Percentiles rank a stretch among this genome's conserved stretches.
These are phyloP conservation scores for Lepilemur septentrionalis DNA, from an alignment of 2,797 vertebrate species.

Conservation along the genomic window DNA sequence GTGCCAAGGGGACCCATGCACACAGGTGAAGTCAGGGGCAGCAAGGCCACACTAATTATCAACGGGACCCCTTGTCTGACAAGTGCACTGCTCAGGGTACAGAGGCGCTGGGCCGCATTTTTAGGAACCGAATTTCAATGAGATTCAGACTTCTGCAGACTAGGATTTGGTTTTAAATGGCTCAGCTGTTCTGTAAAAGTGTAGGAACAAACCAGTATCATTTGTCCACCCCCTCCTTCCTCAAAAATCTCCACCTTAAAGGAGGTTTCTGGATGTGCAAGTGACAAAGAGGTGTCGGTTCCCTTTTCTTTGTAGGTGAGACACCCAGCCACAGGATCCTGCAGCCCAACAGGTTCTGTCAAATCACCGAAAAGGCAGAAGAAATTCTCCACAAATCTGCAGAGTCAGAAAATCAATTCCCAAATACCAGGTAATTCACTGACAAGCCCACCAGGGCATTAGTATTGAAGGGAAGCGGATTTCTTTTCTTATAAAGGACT, in stretches of 20 bases:
- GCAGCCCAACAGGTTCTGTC: conserved; percentile 39
- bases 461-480: conserved; percentile 56
- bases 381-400: conserved; percentile 65
- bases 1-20: neutral
- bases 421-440: conserved; percentile 52
- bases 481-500: conserved; percentile 46
- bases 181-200: neutral
- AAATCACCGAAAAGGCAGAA: conserved; percentile 50
- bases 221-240: neutral
- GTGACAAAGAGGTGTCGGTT: neutral
- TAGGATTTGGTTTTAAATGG: neutral
- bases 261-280: neutral
- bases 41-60: neutral
- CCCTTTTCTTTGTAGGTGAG: neutral
- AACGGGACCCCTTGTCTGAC: neutral
- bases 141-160: neutral
- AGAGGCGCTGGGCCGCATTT: neutral
- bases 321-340: neutral
- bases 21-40: neutral
- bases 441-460: conserved; percentile 60
- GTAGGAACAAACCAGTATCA: neutral
- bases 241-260: neutral
- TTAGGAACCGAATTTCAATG: neutral
- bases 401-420: conserved; percentile 68
- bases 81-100: fast-evolving